Percentiles rank a stretch among this genome's conserved stretches.
These are phyloP conservation scores for Pachypsylla venusta DNA, from an alignment of 1,140 invertebrate species.

Conservation along the genomic window DNA sequence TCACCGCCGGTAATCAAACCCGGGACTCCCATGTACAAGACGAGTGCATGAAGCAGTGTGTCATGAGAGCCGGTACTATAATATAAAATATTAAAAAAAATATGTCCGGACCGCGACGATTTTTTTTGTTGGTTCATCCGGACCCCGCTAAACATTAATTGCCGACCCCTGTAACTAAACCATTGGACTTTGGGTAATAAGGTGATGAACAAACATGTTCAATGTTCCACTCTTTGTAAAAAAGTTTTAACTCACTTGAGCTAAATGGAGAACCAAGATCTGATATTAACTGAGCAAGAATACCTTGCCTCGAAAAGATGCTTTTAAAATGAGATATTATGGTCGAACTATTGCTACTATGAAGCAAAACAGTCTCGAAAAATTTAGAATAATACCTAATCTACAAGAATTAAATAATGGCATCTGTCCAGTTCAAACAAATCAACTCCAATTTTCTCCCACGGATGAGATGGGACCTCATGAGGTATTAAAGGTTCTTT, in stretches of 20 bases:
- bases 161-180: too few relatives aligned
- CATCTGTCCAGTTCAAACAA: conserved; percentile 26
- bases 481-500: conserved; percentile 27
- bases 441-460: conserved; percentile 27
- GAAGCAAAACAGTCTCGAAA: conserved; percentile 22
- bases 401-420: conserved; percentile 27
- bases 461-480: conserved; percentile 25
- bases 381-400: conserved; percentile 29
- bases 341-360: conserved; percentile 11
- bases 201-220: conserved; percentile 28
- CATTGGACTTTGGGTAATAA: conserved; percentile 29
- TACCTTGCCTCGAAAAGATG: conserved; percentile 26
- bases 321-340: conserved; percentile 23
- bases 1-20: too few relatives aligned
- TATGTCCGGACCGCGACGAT: too few relatives aligned
- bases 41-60: too few relatives aligned
- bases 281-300: conserved; percentile 27
- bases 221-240: conserved; percentile 30
- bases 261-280: conserved; percentile 32
- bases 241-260: conserved; percentile 20
- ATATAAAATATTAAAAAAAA: too few relatives aligned
- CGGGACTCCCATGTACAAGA: too few relatives aligned
- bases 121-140: too few relatives aligned
- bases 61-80: too few relatives aligned
- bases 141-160: too few relatives aligned